phyloP scores from a whole-genome alignment of 2,113 vertebrate genomes.

The Hyperoodon ampullatus region DNA sequence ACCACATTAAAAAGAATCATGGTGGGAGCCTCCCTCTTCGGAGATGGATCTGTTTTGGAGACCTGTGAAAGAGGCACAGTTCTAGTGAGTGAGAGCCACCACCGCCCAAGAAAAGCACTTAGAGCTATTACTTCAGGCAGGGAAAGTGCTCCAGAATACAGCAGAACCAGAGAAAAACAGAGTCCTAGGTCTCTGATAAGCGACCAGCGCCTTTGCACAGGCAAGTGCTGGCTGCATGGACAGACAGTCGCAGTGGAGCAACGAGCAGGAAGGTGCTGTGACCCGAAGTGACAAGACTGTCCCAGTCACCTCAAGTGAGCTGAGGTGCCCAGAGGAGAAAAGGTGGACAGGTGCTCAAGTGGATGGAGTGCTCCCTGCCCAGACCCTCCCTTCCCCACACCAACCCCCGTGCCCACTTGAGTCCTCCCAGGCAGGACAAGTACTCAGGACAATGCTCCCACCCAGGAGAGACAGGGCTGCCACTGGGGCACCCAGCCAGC shows the following conservation, averaged over 20 bases:
- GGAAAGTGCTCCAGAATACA: background rate
- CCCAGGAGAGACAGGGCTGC: background rate
- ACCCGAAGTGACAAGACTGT: background rate
- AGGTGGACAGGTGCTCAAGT: background rate
- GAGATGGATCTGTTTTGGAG: constrained; percentile 97
- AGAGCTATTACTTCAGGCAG: background rate
- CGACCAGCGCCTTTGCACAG: fast-evolving
- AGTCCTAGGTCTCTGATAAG: background rate
- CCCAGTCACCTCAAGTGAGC: background rate
- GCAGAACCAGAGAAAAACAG: background rate
- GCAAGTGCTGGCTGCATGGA: background rate
- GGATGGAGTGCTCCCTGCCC: background rate
- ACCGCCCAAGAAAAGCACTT: background rate
- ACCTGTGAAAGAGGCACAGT: constrained; percentile 86
- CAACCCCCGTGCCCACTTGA: background rate
- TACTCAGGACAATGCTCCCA: background rate
- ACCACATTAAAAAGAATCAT: constrained; percentile 99
- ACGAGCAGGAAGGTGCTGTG: fast-evolving
- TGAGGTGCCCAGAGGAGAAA: background rate
- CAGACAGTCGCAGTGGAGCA: background rate
- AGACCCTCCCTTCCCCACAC: background rate
- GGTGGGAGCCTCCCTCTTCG: constrained; percentile 97
- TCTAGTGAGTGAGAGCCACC: background rate
- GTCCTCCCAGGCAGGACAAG: background rate
- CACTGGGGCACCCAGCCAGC: background rate